Evolutionary conservation across 1,140 invertebrate genomes (phyloP), one percentile per base, ranked within the genome.

Genomic region (Chrysomallon squamiferum): DNA sequence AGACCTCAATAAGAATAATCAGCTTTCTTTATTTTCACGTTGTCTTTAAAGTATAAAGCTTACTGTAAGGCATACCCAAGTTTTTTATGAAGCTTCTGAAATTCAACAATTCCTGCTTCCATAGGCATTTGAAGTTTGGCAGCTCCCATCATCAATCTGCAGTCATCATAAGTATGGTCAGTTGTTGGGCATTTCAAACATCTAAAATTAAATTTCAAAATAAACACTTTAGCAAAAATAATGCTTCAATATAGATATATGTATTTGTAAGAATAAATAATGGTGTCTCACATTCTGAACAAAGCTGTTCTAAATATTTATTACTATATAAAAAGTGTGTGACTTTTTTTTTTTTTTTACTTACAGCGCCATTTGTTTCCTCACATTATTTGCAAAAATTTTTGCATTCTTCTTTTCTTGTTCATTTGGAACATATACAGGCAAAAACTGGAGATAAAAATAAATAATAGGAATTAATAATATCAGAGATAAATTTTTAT

Each of bases 161-260:
- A 95, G 86, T 97, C 95, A 82, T 96, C 94, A 81, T 93, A 97
- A 0, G 94, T 93, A 80, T 95, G 95, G 84, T 96, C 93, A n/a
- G 93, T 90, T 0, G 93, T 91, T 4, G 94, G 93, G 35, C 95
- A 88, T 9, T 90, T 89, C 18, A 96, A 82, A 25, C 92, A 91
- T 76, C 94, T 96, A 82, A 45, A 89, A 89, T 78, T 52, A 54
- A 15, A 52, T 32, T 54, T 35, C 27, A 15, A 18, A 15, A 56
- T 18, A 7, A 35, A 5, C 41, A 65, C 6, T 38, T 38, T 38
- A 38, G 35, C 7, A 20, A n/a, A 47, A n/a, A 30, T 47, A 45
- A 61, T 61, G 7, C 25, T 9, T 49, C 29, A 30, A 18, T 32
- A 27, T 2, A 11, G 13, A 2, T 59, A 15, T 2, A 32, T 15